Conservation (phyloP, 2,888 invertebrate genomes). For the Erebia palarica region DNA sequence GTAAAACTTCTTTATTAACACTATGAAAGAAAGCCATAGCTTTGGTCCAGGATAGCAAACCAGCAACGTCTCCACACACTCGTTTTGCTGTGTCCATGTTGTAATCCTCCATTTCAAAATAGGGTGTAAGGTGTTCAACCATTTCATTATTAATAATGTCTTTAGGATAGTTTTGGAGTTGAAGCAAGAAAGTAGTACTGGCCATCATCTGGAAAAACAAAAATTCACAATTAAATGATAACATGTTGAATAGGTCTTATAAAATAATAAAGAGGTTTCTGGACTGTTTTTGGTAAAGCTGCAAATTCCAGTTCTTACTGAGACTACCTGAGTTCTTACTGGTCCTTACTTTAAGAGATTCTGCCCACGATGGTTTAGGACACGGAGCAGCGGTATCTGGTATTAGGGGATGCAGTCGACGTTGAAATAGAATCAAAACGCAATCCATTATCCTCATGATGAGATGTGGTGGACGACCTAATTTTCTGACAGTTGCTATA, state of each 20-base stretch:
- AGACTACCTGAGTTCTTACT: neutral
- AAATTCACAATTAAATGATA: no score
- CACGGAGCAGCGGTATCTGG: conserved; percentile 91
- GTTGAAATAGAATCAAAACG: conserved; percentile 95
- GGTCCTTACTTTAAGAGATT: conserved; percentile 90
- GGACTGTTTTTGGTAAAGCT: no score
- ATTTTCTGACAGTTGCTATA: conserved; percentile 96
- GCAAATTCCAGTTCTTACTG: neutral
- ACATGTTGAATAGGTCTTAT: no score
- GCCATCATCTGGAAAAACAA: conserved; percentile 91
- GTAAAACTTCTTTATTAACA: conserved; percentile 97
- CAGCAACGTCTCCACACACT: conserved; percentile 98
- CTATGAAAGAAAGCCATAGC: conserved; percentile 98
- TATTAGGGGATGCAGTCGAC: conserved; percentile 91
- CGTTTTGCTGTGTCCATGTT: conserved; percentile 97
- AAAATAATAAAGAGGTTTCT: no score
- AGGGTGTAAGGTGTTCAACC: conserved; percentile 95
- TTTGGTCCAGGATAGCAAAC: conserved; percentile 97
- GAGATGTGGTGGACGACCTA: conserved; percentile 97
- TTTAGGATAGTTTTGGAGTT: conserved; percentile 96
- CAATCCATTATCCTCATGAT: conserved; percentile 99
- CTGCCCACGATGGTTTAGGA: conserved; percentile 97
- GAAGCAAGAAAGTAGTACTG: conserved; percentile 94
- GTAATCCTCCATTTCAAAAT: conserved; percentile 98
- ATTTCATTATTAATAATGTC: conserved; percentile 98